Conservation (phyloP, 2,888 invertebrate species). For the Spialia ferax region DNA sequence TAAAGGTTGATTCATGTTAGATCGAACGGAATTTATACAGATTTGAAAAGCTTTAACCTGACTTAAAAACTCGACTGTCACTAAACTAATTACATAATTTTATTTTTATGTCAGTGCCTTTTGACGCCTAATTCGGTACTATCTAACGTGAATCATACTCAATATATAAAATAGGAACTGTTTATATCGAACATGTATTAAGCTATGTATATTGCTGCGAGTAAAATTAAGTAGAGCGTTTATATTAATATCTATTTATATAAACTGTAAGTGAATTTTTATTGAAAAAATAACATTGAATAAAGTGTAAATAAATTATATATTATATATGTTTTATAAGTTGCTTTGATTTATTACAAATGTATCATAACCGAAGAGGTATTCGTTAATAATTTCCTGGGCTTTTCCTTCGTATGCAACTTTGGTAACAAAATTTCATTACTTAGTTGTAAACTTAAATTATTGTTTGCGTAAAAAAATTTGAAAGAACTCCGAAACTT, state of each 20-base stretch:
- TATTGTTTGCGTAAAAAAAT: too few relatives aligned
- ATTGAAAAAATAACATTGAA: constrained; percentile 50
- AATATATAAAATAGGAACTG: constrained; percentile 52
- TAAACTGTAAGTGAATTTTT: constrained; percentile 53
- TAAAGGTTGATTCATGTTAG: constrained; percentile 30
- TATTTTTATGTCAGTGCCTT: constrained; percentile 4
- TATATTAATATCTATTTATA: constrained; percentile 53
- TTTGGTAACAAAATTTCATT: constrained; percentile 44
- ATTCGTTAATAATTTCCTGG: constrained; percentile 52
- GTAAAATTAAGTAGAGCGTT: constrained; percentile 57
- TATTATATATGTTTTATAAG: constrained; percentile 58
- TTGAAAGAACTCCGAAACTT: too few relatives aligned
- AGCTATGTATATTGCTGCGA: constrained; percentile 74
- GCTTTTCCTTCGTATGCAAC: constrained; percentile 64
- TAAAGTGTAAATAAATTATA: constrained; percentile 45
- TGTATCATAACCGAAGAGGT: constrained; percentile 56
- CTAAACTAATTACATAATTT: background rate
- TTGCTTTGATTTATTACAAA: constrained; percentile 52
- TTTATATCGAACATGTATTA: constrained; percentile 62
- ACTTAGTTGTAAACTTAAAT: too few relatives aligned
- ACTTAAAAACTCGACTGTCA: background rate
- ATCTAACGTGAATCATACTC: constrained; percentile 24
- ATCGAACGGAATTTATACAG: background rate
- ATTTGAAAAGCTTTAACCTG: constrained; percentile 2
- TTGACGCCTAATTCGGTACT: constrained; percentile 3